Evolutionary conservation across 2,113 vertebrate genomes (phyloP), one percentile per base, ranked within the genome.

Genomic region (Mixornis gularis): DNA sequence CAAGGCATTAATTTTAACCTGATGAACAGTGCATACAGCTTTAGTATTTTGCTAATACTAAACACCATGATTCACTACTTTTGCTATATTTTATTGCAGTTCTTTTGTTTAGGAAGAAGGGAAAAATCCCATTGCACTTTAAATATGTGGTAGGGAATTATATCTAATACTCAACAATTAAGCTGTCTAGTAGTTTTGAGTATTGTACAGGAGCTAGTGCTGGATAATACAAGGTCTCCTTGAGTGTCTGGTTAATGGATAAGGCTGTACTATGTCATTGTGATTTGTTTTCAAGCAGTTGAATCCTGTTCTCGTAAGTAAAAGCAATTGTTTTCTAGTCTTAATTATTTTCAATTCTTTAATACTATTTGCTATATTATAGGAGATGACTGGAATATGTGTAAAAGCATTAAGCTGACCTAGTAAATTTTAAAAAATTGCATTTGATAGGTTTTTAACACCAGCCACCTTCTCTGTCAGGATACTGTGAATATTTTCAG

Each of bases 1-100:
- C 55, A 79, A 84, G 66, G 52, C 73, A 79, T 94, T 91, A 90
- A 53, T 72, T 85, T 95, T 83, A 92, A 46, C 32, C 43, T 72
- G 70, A 76, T 26, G 19, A 81, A 72, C 16, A 58, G 66, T 55
- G 66, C 66, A n/a, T 87, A 19, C 16, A 53, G 12, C 63, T 82
- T 82, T 7, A 79, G 14, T 91, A 58, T 85, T 92, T 76, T 87
- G 22, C 65, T 91, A 69, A 53, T 58, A 34, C 53, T 82, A n/a
- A 92, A 65, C 59, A 87, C 26, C 13, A 4, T 58, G 24, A 34
- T 74, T 91, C 41, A 44, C 48, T 79, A 13, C 17, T 91, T 41
- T 63, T 68, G 9, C 25, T 60, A 5, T 26, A 32, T 36, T 79
- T 91, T 89, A 51, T 87, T 87, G 22, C 52, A 32, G 8, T 60